Base-by-base conservation (phyloP, 2,888 invertebrate species). In the Lomographa bimaculata region DNA sequence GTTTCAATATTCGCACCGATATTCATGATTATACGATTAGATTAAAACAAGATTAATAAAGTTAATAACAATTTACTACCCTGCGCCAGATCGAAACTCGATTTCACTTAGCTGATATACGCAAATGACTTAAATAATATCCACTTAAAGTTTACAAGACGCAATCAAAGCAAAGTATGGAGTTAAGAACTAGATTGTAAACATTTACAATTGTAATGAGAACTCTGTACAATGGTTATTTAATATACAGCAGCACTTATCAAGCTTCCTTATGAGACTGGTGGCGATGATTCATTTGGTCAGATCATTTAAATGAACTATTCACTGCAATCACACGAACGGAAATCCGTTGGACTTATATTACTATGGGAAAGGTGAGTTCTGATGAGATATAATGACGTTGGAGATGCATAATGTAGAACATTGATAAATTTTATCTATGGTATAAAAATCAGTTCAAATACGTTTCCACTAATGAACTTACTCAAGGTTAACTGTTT, bases 341-440 rank as follows among this genome's bases (percentile, higher is more conserved):
- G 42, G 36, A 42, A 30, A 36, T 36, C 42, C 36, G 26, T 17
- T 27, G 25, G 3, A 1, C 30, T 23, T 36, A 29, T 41, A 25
- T 33, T n/a, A n/a, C n/a, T n/a, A n/a, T n/a, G 29, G 24, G 11
- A 34, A 16, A 37, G 8, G 9, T 28, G 6, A 23, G 27, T 9
- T 17, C 7, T n/a, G n/a, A n/a, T n/a, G n/a, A n/a, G n/a, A n/a
- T n/a, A n/a, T n/a, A n/a, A n/a, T n/a, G n/a, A n/a, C n/a, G n/a
- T n/a, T n/a, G n/a, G n/a, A n/a, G n/a, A n/a, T n/a, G n/a, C n/a
- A n/a, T n/a, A n/a, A n/a, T n/a, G n/a, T n/a, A n/a, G n/a, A n/a
- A n/a, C n/a, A n/a, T n/a, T n/a, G n/a, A n/a, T n/a, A n/a, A n/a
- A n/a, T n/a, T n/a, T n/a, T n/a, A n/a, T n/a, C n/a, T n/a, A n/a